Conservation (phyloP, 2,888 invertebrate genomes). For the Acanthosepion lycidas region DNA sequence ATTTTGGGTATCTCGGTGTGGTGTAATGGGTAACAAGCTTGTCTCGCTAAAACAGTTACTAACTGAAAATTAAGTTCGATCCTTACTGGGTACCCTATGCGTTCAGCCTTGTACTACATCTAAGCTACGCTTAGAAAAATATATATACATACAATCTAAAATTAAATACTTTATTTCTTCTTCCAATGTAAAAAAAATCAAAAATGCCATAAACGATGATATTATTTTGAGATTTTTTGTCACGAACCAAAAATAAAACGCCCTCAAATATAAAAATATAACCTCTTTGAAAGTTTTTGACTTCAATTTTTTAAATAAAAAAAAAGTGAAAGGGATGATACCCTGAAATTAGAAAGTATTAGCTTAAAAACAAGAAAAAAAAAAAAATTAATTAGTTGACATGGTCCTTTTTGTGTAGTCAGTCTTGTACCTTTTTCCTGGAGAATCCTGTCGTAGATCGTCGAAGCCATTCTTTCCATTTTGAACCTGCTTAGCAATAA, state of each 20-base stretch:
- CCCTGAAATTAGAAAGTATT: neutral
- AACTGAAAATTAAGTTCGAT: too few species aligned
- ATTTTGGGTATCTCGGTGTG: too few species aligned
- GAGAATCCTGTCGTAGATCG: neutral
- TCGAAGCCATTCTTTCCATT: slow-evolving; percentile 5
- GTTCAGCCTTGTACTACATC: too few species aligned
- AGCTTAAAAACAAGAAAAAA: neutral
- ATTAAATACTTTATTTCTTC: too few species aligned
- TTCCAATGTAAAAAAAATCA: too few species aligned
- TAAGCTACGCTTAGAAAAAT: too few species aligned
- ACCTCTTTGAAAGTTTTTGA: neutral
- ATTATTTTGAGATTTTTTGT: neutral
- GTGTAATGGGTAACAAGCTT: too few species aligned
- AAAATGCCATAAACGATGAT: too few species aligned
- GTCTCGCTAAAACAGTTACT: too few species aligned
- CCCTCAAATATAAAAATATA: neutral
- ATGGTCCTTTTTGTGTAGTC: neutral
- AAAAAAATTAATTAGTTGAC: neutral
- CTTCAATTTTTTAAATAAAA: neutral
- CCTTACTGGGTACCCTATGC: too few species aligned
- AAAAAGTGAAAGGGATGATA: neutral
- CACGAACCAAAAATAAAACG: neutral
- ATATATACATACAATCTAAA: too few species aligned
- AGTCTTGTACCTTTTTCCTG: neutral
- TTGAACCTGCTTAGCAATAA: neutral